Evolutionary conservation across 1,140 invertebrate species (phyloP).

Genomic region (Zaprionus nigranus): DNA sequence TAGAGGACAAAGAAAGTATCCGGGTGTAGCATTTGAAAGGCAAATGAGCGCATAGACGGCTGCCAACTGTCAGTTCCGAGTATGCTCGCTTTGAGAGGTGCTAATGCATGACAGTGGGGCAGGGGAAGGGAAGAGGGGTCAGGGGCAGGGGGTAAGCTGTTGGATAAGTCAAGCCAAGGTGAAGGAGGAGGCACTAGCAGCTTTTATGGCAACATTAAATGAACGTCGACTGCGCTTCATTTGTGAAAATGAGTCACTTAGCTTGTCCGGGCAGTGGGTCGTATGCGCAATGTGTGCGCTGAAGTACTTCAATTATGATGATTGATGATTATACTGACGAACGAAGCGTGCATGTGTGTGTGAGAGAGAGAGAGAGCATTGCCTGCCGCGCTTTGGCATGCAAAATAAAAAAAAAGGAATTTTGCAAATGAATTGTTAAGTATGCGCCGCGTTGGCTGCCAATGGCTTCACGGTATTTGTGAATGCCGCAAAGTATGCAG

Average conservation of each 20-base stretch:
- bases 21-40: slow-evolving; percentile 16
- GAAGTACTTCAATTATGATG: slow-evolving; percentile 78
- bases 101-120: slow-evolving; percentile 11
- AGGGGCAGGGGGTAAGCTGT: neutral
- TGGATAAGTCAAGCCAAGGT: slow-evolving; percentile 3
- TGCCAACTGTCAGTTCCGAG: slow-evolving; percentile 2
- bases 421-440: slow-evolving; percentile 68
- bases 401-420: slow-evolving; percentile 70
- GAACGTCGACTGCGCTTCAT: slow-evolving; percentile 34
- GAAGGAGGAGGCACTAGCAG: slow-evolving; percentile 6
- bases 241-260: slow-evolving; percentile 70
- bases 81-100: slow-evolving; percentile 8
- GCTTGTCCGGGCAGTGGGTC: slow-evolving; percentile 22
- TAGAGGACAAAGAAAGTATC: slow-evolving; percentile 11
- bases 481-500: slow-evolving; percentile 53
- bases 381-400: slow-evolving; percentile 53
- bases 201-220: slow-evolving; percentile 40
- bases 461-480: slow-evolving; percentile 38
- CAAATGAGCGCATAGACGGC: slow-evolving; percentile 15
- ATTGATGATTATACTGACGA: slow-evolving; percentile 68
- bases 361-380: neutral
- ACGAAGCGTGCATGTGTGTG: slow-evolving; percentile 7
- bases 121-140: neutral
- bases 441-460: slow-evolving; percentile 43
- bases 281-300: slow-evolving; percentile 55